Conservation (phyloP, 2,888 invertebrate genomes). For the Norana najaformis region DNA sequence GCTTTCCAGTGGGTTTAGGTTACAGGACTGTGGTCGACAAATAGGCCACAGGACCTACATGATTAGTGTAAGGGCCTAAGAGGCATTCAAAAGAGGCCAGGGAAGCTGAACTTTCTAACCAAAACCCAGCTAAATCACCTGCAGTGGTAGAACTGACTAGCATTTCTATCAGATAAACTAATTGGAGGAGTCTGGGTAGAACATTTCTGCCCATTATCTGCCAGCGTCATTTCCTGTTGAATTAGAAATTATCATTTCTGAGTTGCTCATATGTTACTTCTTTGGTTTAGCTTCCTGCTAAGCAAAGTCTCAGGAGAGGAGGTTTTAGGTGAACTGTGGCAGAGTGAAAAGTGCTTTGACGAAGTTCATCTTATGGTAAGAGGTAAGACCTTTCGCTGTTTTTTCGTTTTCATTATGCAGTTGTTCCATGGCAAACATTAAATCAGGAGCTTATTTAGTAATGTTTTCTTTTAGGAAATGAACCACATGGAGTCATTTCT, state of each 20-base stretch:
- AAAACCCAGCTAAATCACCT: too few species aligned
- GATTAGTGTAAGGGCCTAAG: too few species aligned
- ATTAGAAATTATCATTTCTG: neutral
- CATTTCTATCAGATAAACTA: too few species aligned
- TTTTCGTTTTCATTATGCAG: neutral
- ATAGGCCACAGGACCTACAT: too few species aligned
- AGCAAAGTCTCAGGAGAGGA: neutral
- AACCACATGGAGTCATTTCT: too few species aligned
- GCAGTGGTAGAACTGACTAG: too few species aligned
- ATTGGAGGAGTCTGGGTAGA: neutral
- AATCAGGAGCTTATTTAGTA: neutral
- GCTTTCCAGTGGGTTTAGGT: neutral
- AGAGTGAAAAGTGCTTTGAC: conserved; percentile 1
- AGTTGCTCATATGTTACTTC: neutral
- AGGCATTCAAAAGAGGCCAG: too few species aligned
- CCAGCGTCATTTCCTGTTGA: neutral
- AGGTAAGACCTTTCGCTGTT: neutral
- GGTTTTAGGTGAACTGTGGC: neutral
- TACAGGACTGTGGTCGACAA: too few species aligned
- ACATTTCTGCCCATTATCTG: neutral
- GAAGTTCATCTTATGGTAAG: neutral
- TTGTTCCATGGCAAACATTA: neutral
- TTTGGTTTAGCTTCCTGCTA: conserved; percentile 13
- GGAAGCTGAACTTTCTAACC: too few species aligned
- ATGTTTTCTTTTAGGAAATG: neutral